phyloP scores from a whole-genome alignment of 30 jellyfish, hydroid and myxozoan genomes.

The Clytia hemisphaerica region DNA sequence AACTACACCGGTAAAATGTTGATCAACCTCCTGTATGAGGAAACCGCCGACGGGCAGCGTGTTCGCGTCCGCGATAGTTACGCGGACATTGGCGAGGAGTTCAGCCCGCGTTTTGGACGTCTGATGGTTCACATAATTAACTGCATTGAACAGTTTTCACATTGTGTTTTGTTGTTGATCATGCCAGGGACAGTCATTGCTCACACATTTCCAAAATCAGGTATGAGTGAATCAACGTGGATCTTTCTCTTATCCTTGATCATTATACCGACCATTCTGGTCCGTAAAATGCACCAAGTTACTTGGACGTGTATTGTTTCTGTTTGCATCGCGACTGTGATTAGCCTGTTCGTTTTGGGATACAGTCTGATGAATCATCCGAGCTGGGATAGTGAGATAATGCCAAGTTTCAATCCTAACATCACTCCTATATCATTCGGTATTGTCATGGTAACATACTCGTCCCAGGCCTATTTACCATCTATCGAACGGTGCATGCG shows the following conservation, averaged over 20 bases:
- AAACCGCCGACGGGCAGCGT: conserved; percentile 83
- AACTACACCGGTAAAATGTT: conserved; percentile 79
- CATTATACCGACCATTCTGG: conserved; percentile 71
- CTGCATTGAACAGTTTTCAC: conserved; percentile 85
- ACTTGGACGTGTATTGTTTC: conserved; percentile 79
- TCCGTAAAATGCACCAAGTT: conserved; percentile 86
- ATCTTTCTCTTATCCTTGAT: conserved; percentile 58
- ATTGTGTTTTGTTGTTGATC: conserved; percentile 71
- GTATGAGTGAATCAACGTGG: conserved; percentile 85
- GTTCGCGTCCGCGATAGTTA: conserved; percentile 88
- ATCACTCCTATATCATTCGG: conserved; percentile 85
- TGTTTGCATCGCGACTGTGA: conserved; percentile 68
- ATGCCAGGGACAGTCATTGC: conserved; percentile 97
- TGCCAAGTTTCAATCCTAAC: conserved; percentile 76
- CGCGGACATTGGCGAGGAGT: conserved; percentile 91
- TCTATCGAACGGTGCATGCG: conserved; percentile 93
- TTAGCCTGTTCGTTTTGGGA: conserved; percentile 60
- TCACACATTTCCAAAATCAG: conserved; percentile 74
- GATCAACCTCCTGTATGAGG: conserved; percentile 66
- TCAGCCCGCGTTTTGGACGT: conserved; percentile 70
- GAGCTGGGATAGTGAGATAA: conserved; percentile 79
- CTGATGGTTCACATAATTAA: conserved; percentile 68
- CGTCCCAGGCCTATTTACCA: conserved; percentile 94
- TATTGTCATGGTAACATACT: conserved; percentile 78
- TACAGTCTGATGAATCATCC: conserved; percentile 91